Base-by-base conservation (phyloP, 2,888 invertebrate species). In the Scaptomyza parva region DNA sequence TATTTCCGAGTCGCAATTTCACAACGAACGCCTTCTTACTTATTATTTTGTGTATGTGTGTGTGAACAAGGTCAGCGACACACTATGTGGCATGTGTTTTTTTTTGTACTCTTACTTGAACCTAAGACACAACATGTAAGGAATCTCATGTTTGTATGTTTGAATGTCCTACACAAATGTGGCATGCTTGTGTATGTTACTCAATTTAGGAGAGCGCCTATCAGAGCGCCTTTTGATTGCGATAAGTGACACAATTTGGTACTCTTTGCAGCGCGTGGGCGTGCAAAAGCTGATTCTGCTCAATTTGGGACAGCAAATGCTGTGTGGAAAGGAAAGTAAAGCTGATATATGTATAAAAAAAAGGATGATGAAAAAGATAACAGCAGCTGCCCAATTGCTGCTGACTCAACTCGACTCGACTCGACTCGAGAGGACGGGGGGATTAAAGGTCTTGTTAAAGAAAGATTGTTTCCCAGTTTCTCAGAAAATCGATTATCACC, bases 191-290 rank as follows among this genome's bases (percentile, higher is more conserved):
- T 48, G 3, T 44, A 3, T 37, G 20, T 43, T 18, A 24, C 24
- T 20, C 30, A 60, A 45, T 45, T 62, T n/a, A 9, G 28, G 12
- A 14, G 63, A n/a, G n/a, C n/a, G n/a, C n/a, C 63, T 47, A 33
- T 39, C 22, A 28, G 9, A 60, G 45, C 18, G 45, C 30, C 70
- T 35, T 53, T 43, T 45, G 70, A 70, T 68, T 50, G 70, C 67
- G 70, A 50, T 68, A 68, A 68, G 62, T 68, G 67, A 53, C 53
- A 70, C 70, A 70, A 70, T 54, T 70, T 61, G 53, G 22, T 26
- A 43, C 33, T 35, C 60, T 30, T 30, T 60, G 60, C 61, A 41
- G 9, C 35, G 37, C 20, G 57, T 47, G 39, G 57, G 40, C 39
- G 65, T 57, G 39, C 57, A 35, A 24, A 45, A 44, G 58, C 68